Percentiles rank a stretch among this genome's conserved stretches.
These are phyloP conservation scores for Brachyistius frenatus DNA, from an alignment of 2,113 vertebrate species.

Conservation along the genomic window DNA sequence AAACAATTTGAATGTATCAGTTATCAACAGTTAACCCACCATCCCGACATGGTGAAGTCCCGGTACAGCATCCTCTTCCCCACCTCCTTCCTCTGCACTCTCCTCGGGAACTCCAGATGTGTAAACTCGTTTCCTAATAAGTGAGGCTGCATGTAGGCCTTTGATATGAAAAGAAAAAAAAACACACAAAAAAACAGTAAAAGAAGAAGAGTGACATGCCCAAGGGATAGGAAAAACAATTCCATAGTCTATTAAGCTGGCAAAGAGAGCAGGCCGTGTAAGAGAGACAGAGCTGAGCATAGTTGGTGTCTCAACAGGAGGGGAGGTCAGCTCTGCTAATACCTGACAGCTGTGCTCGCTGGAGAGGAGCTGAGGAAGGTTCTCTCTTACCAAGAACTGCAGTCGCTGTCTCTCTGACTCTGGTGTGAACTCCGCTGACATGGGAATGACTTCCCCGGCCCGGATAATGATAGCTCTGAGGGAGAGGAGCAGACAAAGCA, in stretches of 20 bases:
- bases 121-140: slow-evolving; percentile 98
- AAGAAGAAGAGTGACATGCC: slow-evolving; percentile 42
- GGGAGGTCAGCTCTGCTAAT: slow-evolving; percentile 56
- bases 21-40: slow-evolving; percentile 86
- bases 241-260: slow-evolving; percentile 57
- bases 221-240: slow-evolving; percentile 67
- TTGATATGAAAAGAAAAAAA: slow-evolving; percentile 23
- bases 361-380: slow-evolving; percentile 15
- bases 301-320: slow-evolving; percentile 52
- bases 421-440: slow-evolving; percentile 98
- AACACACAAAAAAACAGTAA: slow-evolving; percentile 12
- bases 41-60: slow-evolving; percentile 98
- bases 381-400: slow-evolving; percentile 93
- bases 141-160: slow-evolving; percentile 98
- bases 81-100: slow-evolving; percentile 95
- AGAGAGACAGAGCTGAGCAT: slow-evolving; percentile 49
- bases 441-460: slow-evolving; percentile 91
- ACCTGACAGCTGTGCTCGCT: slow-evolving; percentile 61
- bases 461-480: slow-evolving; percentile 88
- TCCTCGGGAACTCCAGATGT: slow-evolving; percentile 96
- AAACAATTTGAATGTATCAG: background rate
- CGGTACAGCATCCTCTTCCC: slow-evolving; percentile 98
- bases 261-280: slow-evolving; percentile 41
- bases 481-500: slow-evolving; percentile 51
- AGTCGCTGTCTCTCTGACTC: slow-evolving; percentile 96